Conservation (phyloP, 2,113 vertebrate genomes). For the Seriola dumerili region DNA sequence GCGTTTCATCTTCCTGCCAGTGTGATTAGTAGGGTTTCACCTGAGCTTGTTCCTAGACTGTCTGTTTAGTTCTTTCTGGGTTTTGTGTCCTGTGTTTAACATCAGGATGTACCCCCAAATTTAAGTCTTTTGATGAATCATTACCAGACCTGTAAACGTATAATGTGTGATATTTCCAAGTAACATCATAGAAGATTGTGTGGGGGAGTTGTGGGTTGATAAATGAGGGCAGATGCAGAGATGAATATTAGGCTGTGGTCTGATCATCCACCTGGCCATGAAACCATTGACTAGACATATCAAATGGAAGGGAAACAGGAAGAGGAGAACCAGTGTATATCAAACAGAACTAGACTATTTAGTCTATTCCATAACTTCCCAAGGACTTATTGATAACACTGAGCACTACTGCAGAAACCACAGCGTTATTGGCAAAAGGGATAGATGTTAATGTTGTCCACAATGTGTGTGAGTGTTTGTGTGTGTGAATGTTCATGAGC, state of each 20-base stretch:
- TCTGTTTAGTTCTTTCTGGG: constrained; percentile 16
- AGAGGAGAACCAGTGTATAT: constrained; percentile 34
- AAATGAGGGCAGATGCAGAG: constrained; percentile 20
- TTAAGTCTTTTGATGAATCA: not conserved
- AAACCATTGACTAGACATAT: constrained; percentile 64
- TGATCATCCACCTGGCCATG: constrained; percentile 34
- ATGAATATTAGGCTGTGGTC: constrained; percentile 11
- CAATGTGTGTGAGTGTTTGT: not conserved
- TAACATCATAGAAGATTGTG: not conserved
- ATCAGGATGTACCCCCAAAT: constrained; percentile 1
- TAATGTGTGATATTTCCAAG: not conserved
- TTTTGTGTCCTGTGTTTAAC: constrained; percentile 5
- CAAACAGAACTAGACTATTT: constrained; percentile 69
- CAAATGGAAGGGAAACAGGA: constrained; percentile 39
- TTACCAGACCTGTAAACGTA: not conserved
- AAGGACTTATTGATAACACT: constrained; percentile 69
- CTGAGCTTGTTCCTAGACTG: not conserved
- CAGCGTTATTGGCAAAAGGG: constrained; percentile 9
- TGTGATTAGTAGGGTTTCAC: constrained; percentile 31
- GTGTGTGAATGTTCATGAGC: not conserved
- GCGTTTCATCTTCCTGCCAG: constrained; percentile 37
- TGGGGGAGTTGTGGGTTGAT: not conserved
- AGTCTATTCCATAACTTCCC: constrained; percentile 64
- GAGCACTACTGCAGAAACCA: constrained; percentile 33
- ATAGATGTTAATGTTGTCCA: not conserved